phyloP scores from a whole-genome alignment of 2,797 vertebrate genomes.

The Clarias laeviceps region DNA sequence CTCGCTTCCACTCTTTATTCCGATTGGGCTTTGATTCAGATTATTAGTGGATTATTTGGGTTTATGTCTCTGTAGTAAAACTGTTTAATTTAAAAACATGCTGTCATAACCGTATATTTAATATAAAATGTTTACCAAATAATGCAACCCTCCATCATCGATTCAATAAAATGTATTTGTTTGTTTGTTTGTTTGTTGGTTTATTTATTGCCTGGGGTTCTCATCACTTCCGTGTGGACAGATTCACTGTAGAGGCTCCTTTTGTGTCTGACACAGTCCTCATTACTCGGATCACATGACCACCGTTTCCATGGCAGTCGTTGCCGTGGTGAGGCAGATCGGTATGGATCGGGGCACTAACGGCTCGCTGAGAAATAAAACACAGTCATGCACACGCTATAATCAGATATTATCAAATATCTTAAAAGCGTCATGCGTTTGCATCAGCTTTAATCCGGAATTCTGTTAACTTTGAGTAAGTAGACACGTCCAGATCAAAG shows the following conservation, averaged over 20 bases:
- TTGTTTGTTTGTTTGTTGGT: not conserved
- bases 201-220: not conserved
- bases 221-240: conserved; percentile 46
- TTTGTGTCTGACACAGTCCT: conserved; percentile 45
- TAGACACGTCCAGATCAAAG: not conserved
- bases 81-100: not conserved
- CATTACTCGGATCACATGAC: conserved; percentile 49
- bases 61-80: not conserved
- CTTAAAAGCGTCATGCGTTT: not conserved
- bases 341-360: conserved; percentile 32
- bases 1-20: too few relatives aligned
- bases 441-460: not conserved
- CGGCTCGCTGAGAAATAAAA: not conserved
- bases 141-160: not conserved
- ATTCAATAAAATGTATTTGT: not conserved
- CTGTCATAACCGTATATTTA: not conserved
- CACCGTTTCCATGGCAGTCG: conserved; percentile 52
- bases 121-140: not conserved
- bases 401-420: not conserved
- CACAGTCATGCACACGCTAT: not conserved
- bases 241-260: conserved; percentile 47
- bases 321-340: conserved; percentile 45
- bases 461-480: not conserved
- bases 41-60: too few relatives aligned
- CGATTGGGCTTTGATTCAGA: too few relatives aligned